Conservation (phyloP, 2,113 vertebrate genomes). For the Cisticola juncidis region DNA sequence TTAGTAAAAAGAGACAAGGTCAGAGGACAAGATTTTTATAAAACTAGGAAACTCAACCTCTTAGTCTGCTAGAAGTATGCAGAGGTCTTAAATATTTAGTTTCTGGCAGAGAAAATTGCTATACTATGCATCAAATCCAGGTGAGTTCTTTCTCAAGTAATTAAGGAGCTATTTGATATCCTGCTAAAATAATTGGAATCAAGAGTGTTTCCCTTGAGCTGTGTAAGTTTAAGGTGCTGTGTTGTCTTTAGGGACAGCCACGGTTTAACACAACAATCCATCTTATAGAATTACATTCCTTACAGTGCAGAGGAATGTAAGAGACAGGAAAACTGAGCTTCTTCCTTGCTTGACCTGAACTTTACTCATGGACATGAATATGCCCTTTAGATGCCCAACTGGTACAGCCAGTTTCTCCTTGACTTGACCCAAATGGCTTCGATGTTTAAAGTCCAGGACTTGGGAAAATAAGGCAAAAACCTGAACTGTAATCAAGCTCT, state of each 20-base stretch:
- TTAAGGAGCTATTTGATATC: neutral
- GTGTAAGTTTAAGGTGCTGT: neutral
- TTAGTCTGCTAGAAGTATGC: neutral
- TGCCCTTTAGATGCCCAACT: neutral
- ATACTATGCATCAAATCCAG: neutral
- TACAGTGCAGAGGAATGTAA: neutral
- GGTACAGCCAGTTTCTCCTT: neutral
- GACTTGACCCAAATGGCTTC: neutral
- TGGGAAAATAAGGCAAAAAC: neutral
- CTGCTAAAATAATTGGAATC: neutral
- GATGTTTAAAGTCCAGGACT: neutral
- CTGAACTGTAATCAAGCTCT: neutral
- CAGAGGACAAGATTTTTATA: neutral
- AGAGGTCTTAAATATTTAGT: neutral
- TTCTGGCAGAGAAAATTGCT: neutral
- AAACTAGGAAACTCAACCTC: neutral
- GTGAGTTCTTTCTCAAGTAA: neutral
- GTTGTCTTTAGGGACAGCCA: neutral
- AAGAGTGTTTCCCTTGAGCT: neutral
- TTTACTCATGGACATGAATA: neutral
- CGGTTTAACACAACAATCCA: neutral
- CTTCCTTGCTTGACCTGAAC: neutral
- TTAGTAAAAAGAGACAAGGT: neutral
- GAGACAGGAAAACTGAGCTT: neutral
- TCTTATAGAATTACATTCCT: neutral